Evolutionary conservation across 2,113 vertebrate species (phyloP).

Genomic region (Bagarius yarrelli): DNA sequence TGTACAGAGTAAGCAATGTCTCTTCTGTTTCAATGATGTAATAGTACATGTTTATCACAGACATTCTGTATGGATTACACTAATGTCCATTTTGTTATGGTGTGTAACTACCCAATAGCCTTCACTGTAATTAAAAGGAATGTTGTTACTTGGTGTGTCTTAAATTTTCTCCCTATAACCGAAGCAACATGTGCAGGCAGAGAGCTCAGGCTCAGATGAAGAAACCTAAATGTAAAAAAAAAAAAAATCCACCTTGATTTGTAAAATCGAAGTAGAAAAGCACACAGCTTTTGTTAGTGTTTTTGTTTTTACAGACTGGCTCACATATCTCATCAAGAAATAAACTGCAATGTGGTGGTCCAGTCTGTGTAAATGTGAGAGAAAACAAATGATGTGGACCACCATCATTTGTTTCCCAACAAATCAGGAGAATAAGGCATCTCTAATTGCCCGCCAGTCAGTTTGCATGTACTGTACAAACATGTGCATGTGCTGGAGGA

Average conservation of each 20-base stretch:
- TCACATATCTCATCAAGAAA: not conserved
- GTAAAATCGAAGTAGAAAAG: not conserved
- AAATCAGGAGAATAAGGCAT: not conserved
- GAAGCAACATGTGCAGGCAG: not conserved
- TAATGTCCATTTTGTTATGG: not conserved
- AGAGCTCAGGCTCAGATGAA: no score
- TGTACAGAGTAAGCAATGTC: not conserved
- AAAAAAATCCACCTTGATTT: not conserved
- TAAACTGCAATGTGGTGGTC: not conserved
- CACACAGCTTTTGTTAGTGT: no score
- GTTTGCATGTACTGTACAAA: not conserved
- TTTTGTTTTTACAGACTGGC: not conserved
- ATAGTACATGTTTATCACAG: not conserved
- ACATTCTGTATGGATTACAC: constrained; percentile 3
- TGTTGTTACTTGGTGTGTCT: not conserved
- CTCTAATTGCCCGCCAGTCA: constrained; percentile 20
- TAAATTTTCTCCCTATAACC: not conserved
- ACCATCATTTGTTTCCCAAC: constrained; percentile 13
- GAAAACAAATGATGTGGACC: constrained; percentile 12
- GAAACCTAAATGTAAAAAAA: not conserved
- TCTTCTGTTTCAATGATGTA: not conserved
- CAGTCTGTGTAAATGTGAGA: not conserved
- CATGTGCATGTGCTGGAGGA: not conserved
- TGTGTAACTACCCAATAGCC: not conserved
- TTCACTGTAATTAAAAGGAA: not conserved